Conservation (phyloP, 2,888 invertebrate genomes). For the Lutraria lutraria region DNA sequence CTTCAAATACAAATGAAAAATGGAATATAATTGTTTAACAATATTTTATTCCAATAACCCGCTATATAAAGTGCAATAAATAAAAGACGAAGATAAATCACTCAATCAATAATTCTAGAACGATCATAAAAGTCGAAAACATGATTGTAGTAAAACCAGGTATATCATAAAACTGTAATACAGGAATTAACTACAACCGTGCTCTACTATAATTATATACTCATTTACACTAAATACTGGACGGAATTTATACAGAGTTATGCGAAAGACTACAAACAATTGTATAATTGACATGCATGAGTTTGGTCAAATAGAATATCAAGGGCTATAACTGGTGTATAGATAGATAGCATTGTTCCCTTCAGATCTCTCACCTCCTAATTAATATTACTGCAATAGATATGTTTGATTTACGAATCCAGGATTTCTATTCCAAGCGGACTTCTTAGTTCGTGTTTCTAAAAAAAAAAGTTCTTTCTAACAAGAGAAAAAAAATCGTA, state of each 20-base stretch:
- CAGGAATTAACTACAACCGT: too few relatives aligned
- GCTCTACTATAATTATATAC: background rate
- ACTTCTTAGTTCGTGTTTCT: too few relatives aligned
- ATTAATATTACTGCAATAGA: too few relatives aligned
- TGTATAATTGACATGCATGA: background rate
- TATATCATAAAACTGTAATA: too few relatives aligned
- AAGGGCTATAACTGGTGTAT: background rate
- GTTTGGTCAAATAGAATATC: background rate
- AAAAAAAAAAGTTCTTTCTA: too few relatives aligned
- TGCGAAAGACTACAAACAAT: background rate
- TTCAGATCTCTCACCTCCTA: too few relatives aligned
- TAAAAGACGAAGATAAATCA: background rate
- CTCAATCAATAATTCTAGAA: background rate
- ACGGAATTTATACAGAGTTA: background rate
- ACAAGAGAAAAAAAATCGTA: too few relatives aligned
- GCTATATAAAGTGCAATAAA: slow-evolving; percentile 17
- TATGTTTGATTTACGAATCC: too few relatives aligned
- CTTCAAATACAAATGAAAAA: too few relatives aligned
- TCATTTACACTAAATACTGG: background rate
- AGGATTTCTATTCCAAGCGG: too few relatives aligned
- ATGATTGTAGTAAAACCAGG: too few relatives aligned
- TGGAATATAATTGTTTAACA: background rate
- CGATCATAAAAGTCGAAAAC: background rate
- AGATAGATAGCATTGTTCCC: background rate
- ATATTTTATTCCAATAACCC: slow-evolving; percentile 9